These are phyloP conservation scores for Allobates femoralis DNA, from an alignment of 2,797 vertebrate genomes.

Conservation along the genomic window DNA sequence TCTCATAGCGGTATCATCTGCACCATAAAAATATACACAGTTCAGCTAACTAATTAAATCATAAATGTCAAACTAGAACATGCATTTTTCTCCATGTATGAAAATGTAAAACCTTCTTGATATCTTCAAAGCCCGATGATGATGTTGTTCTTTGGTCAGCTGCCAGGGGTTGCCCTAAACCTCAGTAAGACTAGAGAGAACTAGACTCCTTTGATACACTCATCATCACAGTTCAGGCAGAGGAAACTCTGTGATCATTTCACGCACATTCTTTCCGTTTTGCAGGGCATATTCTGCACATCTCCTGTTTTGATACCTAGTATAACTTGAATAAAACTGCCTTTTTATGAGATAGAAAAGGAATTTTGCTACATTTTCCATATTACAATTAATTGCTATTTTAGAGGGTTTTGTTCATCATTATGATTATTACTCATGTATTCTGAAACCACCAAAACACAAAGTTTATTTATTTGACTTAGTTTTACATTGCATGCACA, in stretches of 20 bases:
- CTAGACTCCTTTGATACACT: slow-evolving; percentile 57
- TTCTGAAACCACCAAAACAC: slow-evolving; percentile 76
- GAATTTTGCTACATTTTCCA: slow-evolving; percentile 71
- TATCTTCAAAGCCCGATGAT: slow-evolving; percentile 48
- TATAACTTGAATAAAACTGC: slow-evolving; percentile 38
- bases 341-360: slow-evolving; percentile 67
- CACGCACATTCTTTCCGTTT: slow-evolving; percentile 59
- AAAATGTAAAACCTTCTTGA: slow-evolving; percentile 37
- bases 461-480: slow-evolving; percentile 76
- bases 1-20: neutral
- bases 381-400: slow-evolving; percentile 73
- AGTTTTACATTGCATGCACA: slow-evolving; percentile 78
- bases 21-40: neutral
- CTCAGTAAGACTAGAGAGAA: slow-evolving; percentile 56
- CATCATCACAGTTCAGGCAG: slow-evolving; percentile 54
- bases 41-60: slow-evolving; percentile 33
- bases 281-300: slow-evolving; percentile 50
- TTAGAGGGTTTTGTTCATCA: slow-evolving; percentile 75
- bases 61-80: slow-evolving; percentile 44
- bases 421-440: slow-evolving; percentile 74
- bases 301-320: slow-evolving; percentile 61
- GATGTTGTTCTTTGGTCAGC: slow-evolving; percentile 51
- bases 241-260: slow-evolving; percentile 61
- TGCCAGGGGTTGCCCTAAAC: slow-evolving; percentile 60
- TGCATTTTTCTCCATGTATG: slow-evolving; percentile 19